Evolutionary conservation across 2,797 vertebrate genomes (phyloP), one percentile per base, ranked within the genome.

Genomic region (Falco concolor): DNA sequence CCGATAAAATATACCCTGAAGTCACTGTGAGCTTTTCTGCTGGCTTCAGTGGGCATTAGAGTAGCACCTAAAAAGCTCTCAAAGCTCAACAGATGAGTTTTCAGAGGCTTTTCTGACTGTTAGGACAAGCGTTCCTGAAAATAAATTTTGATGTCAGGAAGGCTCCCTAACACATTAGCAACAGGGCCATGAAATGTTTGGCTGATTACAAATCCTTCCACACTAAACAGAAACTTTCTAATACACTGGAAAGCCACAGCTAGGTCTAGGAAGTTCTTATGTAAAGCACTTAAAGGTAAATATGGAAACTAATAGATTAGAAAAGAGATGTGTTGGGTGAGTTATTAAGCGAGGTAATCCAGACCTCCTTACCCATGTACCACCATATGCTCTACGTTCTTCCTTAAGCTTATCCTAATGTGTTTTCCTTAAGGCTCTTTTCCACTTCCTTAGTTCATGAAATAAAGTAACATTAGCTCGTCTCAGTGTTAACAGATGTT

Each of bases 341-440:
- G 74, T 88, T 90, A 93, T 87, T 96, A 90, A 96, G 34, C 9
- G 0, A 84, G 34, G 81, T 89, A 90, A 83, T 91, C 89, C 92
- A 67, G 53, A 21, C 89, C n/a, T 85, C 79, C 40, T 95, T 94
- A 88, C 68, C 79, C 84, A 40, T 77, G 73, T 84, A 68, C 80
- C 61, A 69, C 84, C 65, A 89, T 88, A 94, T 87, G 78, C 81
- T 91, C 52, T 15, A 16, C 5, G 32, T 75, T 94, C 93, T 88
- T 96, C 95, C 74, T 91, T 92, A 84, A 87, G 61, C 84, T 87
- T 89, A 69, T 83, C 74, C 94, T 96, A 90, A 97, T 95, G 94
- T 92, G 86, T 97, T 97, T 97, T 96, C 97, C 95, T 94, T 96
- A 97, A 90, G 94, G 81, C 92, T 85, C 54, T 92, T 96, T 97